Evolutionary conservation across 2,797 vertebrate species (phyloP).

Genomic region (Schizothorax lantsangensis): DNA sequence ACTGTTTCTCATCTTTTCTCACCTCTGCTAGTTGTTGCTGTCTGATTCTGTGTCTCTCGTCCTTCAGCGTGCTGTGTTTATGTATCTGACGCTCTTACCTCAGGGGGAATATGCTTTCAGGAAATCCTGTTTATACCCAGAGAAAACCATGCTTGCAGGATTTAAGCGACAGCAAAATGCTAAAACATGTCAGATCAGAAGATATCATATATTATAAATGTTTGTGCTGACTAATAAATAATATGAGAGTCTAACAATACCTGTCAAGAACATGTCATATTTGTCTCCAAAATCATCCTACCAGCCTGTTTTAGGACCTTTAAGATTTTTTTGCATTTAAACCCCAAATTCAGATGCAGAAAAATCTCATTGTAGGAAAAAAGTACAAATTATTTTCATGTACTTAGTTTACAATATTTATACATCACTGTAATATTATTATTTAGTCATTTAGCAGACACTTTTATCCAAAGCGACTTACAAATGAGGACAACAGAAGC

Average conservation of each 20-base stretch:
- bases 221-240: background rate
- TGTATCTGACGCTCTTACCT: background rate
- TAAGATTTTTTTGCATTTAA: background rate
- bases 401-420: background rate
- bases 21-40: conserved; percentile 63
- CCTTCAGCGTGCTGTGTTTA: conserved; percentile 13
- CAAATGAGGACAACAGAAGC: too few species aligned
- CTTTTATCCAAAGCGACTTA: too few species aligned
- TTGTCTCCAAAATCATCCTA: background rate
- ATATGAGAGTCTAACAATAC: background rate
- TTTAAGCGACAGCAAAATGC: background rate
- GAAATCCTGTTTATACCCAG: background rate
- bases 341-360: background rate
- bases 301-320: background rate
- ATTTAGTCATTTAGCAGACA: too few species aligned
- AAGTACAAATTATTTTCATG: background rate
- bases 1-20: conserved; percentile 64
- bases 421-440: background rate
- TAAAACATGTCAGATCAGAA: background rate
- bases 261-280: background rate
- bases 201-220: background rate
- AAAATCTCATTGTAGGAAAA: background rate
- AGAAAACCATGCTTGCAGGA: background rate
- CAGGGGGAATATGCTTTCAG: background rate
- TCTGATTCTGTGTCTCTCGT: conserved; percentile 45